Evolutionary conservation across 2,888 invertebrate genomes (phyloP), one percentile per base, ranked within the genome.

Genomic region (Malachius bipustulatus): DNA sequence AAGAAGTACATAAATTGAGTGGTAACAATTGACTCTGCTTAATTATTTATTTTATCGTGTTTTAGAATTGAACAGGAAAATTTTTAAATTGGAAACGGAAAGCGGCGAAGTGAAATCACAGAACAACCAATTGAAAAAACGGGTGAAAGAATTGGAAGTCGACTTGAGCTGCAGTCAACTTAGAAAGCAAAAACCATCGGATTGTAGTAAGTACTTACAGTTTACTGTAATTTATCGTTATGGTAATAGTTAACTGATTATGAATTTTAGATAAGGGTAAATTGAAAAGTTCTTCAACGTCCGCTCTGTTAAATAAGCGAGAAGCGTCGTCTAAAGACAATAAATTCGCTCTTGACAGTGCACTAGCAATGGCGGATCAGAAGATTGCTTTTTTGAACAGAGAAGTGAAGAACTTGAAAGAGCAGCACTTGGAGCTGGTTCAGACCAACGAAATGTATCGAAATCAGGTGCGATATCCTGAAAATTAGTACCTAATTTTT

Each of bases 121-220:
- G 33, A 43, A 42, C 44, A 49, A 54, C 35, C 65, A 67, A 42
- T 55, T 82, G 27, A 73, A 77, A 52, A 69, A 69, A 32, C 77
- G 79, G 46, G 64, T 79, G 4, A 59, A 68, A 26, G 73, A 70
- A 45, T 65, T 70, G 49, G 69, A 71, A 45, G 45, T 53, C 50
- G 42, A 66, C 26, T 26, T 44, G 13, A 38, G 32, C 34, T 31
- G 3, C 33, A 19, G 67, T 33, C 59, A 47, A 38, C 66, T 63
- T 50, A 52, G 67, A n/a, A n/a, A n/a, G n/a, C n/a, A n/a, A n/a
- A n/a, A n/a, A n/a, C n/a, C n/a, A n/a, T n/a, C n/a, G n/a, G n/a
- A n/a, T n/a, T n/a, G n/a, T n/a, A n/a, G n/a, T n/a, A n/a, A n/a
- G n/a, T n/a, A n/a, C n/a, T n/a, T n/a, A n/a, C n/a, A n/a, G n/a